Base-by-base conservation (phyloP, 2,113 vertebrate species). In the Cygnus buccinator region DNA sequence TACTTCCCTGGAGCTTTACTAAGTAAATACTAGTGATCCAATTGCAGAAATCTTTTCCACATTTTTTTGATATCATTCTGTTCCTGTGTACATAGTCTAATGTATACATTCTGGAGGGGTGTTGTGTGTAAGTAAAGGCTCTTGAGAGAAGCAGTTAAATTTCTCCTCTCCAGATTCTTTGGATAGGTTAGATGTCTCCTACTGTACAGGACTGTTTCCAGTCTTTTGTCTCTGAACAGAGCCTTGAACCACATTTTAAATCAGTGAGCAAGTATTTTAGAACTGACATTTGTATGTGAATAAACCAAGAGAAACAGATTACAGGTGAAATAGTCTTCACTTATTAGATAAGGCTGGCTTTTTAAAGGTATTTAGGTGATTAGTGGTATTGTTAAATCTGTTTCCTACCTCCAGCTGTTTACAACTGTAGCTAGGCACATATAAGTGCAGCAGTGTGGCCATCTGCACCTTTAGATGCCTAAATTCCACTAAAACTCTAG, bases 401-500 rank as follows among this genome's bases (percentile, higher is more conserved):
- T 75, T 90, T 92, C 77, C 81, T 87, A n/a, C 70, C 84, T 70
- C 94, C 90, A 73, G 22, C 95, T 76, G 89, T 57, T 94, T 37
- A 18, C 86, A 79, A 29, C 61, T 79, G 66, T 35, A 11, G 70
- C 29, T 58, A 82, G 48, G 70, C 59, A 52, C 70, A 58, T 4
- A 37, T 6, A 26, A 95, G 90, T 41, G 46, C 86, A 81, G 72
- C 85, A 79, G 37, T 26, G 48, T 46, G 54, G 54, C 78, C 41
- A 39, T 46, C 79, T 31, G 75, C 31, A 35, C 66, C 86, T 96
- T 26, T 63, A 7, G 59, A 29, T 77, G 25, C 87, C 62, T 79
- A 31, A 96, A 96, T 94, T 83, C 91, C 90, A 6, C 93, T 71
- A 26, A 94, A 97, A 93, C 85, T 84, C 67, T 63, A 65, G 74